Percentiles rank a stretch among this genome's conserved stretches.
Conservation (phyloP, 2,113 vertebrate genomes). For the Microcebus jonahi region DNA sequence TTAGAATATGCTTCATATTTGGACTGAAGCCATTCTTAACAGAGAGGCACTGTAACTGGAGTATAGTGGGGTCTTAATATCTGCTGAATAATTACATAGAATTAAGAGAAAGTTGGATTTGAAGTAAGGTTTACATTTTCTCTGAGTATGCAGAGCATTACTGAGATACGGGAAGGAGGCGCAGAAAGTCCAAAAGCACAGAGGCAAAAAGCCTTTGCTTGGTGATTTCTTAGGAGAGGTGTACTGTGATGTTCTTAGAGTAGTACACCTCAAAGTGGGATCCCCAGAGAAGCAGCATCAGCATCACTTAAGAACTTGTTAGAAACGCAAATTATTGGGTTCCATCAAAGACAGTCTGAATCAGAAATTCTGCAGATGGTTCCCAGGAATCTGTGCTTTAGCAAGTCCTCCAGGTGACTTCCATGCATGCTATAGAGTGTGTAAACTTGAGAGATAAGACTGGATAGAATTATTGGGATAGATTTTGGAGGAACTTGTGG, state of each 20-base stretch:
- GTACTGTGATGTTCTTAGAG: neutral
- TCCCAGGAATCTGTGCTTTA: neutral
- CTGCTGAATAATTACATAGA: neutral
- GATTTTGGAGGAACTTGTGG: neutral
- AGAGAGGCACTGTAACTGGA: neutral
- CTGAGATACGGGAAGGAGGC: fast-evolving
- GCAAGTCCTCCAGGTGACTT: neutral
- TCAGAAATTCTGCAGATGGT: neutral
- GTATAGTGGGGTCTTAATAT: neutral
- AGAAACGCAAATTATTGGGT: neutral
- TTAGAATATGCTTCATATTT: neutral
- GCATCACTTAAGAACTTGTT: neutral
- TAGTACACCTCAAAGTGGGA: neutral
- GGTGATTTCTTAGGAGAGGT: neutral
- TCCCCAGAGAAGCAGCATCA: neutral
- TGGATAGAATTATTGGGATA: neutral
- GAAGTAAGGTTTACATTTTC: neutral
- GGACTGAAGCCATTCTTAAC: neutral
- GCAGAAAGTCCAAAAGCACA: neutral
- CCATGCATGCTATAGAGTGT: neutral
- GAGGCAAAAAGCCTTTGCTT: neutral
- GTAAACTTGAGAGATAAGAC: neutral
- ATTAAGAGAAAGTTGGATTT: neutral
- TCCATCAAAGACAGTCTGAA: neutral
- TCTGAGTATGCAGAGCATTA: neutral